These are phyloP conservation scores for Plusia festucae DNA, from an alignment of 2,888 invertebrate genomes.

Conservation along the genomic window DNA sequence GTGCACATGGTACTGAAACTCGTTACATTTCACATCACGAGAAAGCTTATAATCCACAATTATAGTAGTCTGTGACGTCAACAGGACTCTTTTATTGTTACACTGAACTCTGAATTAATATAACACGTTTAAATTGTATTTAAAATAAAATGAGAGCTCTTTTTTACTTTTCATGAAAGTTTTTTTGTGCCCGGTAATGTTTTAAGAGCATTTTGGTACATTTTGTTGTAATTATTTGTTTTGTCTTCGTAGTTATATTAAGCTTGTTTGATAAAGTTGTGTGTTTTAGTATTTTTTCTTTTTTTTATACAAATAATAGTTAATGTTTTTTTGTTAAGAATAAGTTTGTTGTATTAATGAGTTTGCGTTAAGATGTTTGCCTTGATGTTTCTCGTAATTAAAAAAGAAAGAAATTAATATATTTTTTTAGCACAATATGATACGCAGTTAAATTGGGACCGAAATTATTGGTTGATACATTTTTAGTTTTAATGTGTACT, in stretches of 20 bases:
- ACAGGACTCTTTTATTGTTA: constrained; percentile 33
- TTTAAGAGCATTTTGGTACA: neutral
- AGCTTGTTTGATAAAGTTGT: neutral
- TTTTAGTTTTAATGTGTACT: no score
- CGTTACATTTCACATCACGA: constrained; percentile 48
- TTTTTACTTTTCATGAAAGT: neutral
- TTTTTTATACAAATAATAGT: no score
- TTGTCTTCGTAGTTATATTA: neutral
- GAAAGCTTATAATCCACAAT: constrained; percentile 57
- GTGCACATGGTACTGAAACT: constrained; percentile 37
- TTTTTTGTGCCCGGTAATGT: neutral
- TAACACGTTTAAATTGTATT: constrained; percentile 18
- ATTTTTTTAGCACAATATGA: no score
- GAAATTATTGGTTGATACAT: no score
- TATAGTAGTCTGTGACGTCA: constrained; percentile 35
- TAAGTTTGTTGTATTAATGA: neutral
- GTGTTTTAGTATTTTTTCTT: neutral
- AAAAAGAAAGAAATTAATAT: no score
- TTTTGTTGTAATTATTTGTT: neutral
- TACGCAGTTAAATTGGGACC: no score
- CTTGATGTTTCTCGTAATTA: no score
- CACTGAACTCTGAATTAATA: constrained; percentile 42
- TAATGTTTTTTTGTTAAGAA: neutral
- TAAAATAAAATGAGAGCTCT: constrained; percentile 20
- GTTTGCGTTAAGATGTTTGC: no score